These are phyloP conservation scores for Marronus borbonicus DNA, from an alignment of 2,888 invertebrate genomes.

Conservation along the genomic window DNA sequence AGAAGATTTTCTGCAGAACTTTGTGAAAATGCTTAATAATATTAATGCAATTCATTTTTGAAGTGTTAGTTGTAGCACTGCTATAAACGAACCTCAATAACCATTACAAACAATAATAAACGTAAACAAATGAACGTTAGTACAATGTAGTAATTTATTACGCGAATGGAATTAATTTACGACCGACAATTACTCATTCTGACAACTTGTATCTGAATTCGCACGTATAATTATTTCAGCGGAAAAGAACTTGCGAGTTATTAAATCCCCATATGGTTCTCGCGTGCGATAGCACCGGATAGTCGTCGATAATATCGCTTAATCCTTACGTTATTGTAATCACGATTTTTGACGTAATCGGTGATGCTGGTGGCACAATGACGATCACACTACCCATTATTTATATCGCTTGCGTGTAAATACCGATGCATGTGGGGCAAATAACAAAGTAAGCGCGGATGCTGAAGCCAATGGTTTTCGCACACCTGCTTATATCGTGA, in stretches of 20 bases:
- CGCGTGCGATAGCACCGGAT: background rate
- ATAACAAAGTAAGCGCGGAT: conserved; percentile 16
- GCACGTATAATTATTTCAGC: conserved; percentile 14
- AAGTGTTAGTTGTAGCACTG: too few species aligned
- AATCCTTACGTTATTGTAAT: conserved; percentile 11
- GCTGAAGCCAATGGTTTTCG: background rate
- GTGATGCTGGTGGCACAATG: background rate
- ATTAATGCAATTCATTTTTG: too few species aligned
- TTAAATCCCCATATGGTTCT: conserved; percentile 12
- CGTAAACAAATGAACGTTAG: conserved; percentile 1
- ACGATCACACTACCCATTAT: background rate
- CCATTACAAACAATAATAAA: conserved; percentile 10
- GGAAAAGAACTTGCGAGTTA: conserved; percentile 3
- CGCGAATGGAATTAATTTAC: conserved; percentile 15
- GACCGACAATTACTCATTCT: background rate
- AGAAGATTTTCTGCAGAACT: background rate
- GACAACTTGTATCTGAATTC: conserved; percentile 16
- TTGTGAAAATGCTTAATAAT: background rate
- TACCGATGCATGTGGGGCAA: background rate
- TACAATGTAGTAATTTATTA: conserved; percentile 1
- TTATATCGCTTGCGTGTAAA: background rate
- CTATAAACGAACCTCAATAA: conserved; percentile 5
- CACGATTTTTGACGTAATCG: background rate
- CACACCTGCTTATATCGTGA: conserved; percentile 30
- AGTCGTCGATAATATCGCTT: conserved; percentile 5